Evolutionary conservation across 1,140 invertebrate species (phyloP).

Genomic region (Caerostris darwini): DNA sequence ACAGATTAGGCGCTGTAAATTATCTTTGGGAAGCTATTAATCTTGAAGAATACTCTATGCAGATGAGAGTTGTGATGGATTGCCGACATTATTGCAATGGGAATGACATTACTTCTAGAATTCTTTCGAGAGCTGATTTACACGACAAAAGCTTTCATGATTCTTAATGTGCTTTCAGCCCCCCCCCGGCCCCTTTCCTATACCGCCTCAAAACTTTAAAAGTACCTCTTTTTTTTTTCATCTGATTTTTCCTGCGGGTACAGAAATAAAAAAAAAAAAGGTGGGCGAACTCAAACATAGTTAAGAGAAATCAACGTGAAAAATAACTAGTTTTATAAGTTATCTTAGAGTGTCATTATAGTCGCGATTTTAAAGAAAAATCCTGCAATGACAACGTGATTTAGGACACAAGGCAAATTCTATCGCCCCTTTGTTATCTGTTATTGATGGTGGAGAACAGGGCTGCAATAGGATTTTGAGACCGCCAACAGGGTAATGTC

Average conservation of each 20-base stretch:
- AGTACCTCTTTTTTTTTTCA: constrained; percentile 29
- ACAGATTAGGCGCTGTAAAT: constrained; percentile 38
- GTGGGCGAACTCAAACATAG: constrained; percentile 44
- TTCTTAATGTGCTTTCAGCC: constrained; percentile 59
- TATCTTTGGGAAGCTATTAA: constrained; percentile 14
- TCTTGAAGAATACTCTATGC: constrained; percentile 35
- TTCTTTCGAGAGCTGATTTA: constrained; percentile 24
- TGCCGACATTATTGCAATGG: constrained; percentile 55
- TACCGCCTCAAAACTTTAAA: constrained; percentile 44
- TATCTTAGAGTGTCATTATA: constrained; percentile 75
- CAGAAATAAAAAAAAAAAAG: constrained; percentile 47
- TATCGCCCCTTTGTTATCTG: constrained; percentile 76
- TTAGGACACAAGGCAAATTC: constrained; percentile 72
- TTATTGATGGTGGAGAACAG: constrained; percentile 72
- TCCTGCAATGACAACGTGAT: constrained; percentile 28
- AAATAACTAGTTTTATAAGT: constrained; percentile 75
- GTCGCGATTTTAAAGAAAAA: constrained; percentile 72
- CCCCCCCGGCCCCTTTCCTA: neutral
- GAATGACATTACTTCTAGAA: constrained; percentile 50
- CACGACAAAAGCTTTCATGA: constrained; percentile 56
- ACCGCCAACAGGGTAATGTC: constrained; percentile 77
- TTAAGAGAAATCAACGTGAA: constrained; percentile 53
- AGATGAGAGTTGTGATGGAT: constrained; percentile 61
- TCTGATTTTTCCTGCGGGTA: constrained; percentile 2
- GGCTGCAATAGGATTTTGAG: constrained; percentile 71